Evolutionary conservation across 1,140 invertebrate genomes (phyloP), one percentile per base, ranked within the genome.

Genomic region (Drosophila dunni): DNA sequence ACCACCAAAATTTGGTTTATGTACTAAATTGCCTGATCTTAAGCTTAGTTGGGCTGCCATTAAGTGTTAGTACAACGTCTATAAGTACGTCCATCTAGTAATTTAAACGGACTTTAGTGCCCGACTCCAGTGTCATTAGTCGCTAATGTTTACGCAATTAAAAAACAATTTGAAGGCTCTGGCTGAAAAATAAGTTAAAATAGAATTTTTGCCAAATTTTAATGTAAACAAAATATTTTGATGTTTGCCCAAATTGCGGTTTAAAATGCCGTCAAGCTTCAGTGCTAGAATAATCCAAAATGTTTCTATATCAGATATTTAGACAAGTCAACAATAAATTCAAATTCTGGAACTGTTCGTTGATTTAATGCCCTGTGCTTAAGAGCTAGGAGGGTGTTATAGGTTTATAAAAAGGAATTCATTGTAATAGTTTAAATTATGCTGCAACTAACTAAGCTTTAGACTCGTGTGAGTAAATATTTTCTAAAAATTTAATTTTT

Each of bases 121-220:
- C 24, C 51, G 44, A 48, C 64, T 62, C 20, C 63, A 13, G 17
- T 56, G 48, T 54, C 73, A 79, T 83, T 79, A 83, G 70, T 46
- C 46, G 44, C 69, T 83, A 86, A 86, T 86, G 62, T 42, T 40
- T 44, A 11, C 42, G 64, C 73, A 86, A 86, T 86, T 88, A 86
- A 78, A 88, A 77, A 51, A 54, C 71, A 61, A 88, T 86, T 88
- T 72, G 44, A 63, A 51, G 79, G 72, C 64, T 61, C 51, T 68
- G 50, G 54, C 56, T n/a, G n/a, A 64, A 48, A 64, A 51, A 60
- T 53, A 68, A 58, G 40, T 64, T 42, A 29, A 29, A 29, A 11
- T 60, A 86, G 58, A 13, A 13, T 42, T 42, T 40, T 40, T 13
- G n/a, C 40, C 11, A 38, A 9, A 29, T 84, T 57, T 70, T 79